phyloP scores from a whole-genome alignment of 2,888 invertebrate species.

The Xanthia togata region DNA sequence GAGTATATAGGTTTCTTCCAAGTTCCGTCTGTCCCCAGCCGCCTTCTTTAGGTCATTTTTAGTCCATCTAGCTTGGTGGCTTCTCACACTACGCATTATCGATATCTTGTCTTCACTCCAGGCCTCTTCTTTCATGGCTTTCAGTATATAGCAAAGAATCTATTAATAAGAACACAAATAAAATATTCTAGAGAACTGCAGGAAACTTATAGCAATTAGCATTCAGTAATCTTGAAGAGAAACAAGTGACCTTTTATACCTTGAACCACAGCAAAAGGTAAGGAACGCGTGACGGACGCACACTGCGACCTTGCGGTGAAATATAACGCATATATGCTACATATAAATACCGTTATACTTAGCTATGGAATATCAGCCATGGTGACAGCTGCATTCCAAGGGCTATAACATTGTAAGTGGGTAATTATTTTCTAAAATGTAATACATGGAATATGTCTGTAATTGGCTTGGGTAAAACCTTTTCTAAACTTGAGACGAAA shows the following conservation, averaged over 20 bases:
- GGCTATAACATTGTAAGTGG: slow-evolving; percentile 34
- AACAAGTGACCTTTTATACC: slow-evolving; percentile 39
- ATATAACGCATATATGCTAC: slow-evolving; percentile 68
- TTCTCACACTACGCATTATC: neutral
- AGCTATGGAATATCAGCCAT: slow-evolving; percentile 38
- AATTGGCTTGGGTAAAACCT: slow-evolving; percentile 21
- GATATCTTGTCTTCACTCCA: neutral
- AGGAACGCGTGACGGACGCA: slow-evolving; percentile 78
- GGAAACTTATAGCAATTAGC: neutral
- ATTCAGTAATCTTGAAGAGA: neutral
- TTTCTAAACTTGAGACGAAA: slow-evolving; percentile 7
- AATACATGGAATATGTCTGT: slow-evolving; percentile 29
- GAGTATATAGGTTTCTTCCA: neutral
- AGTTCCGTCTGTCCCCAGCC: neutral
- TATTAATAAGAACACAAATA: neutral
- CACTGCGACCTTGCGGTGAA: slow-evolving; percentile 74
- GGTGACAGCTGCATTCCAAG: slow-evolving; percentile 45
- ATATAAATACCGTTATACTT: slow-evolving; percentile 58
- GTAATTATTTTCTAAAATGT: slow-evolving; percentile 39
- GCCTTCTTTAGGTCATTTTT: neutral
- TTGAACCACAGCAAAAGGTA: slow-evolving; percentile 66
- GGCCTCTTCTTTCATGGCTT: neutral
- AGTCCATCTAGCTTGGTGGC: neutral
- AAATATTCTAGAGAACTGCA: neutral
- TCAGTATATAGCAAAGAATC: neutral